A percentile compares a stretch with the other conserved stretches of the same genome.
Conservation (phyloP, 2,888 invertebrate genomes). For the Ferdinandea cuprea region DNA sequence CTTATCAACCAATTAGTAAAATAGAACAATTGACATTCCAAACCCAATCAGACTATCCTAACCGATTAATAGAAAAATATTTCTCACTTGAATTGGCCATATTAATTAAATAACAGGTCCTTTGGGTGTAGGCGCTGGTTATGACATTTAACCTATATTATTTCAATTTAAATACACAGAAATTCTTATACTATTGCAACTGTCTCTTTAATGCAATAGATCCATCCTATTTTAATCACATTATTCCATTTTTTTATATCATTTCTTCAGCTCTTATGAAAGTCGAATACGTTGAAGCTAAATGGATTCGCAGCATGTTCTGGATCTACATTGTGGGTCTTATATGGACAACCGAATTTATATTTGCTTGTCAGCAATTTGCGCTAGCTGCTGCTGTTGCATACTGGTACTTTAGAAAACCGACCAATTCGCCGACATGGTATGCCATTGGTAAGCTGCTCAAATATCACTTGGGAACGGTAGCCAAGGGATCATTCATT, state of each 20-base stretch:
- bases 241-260: not conserved
- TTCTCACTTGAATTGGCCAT: no score
- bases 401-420: slow-evolving; percentile 95
- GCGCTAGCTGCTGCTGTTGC: slow-evolving; percentile 96
- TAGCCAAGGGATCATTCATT: slow-evolving; percentile 96
- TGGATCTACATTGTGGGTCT: slow-evolving; percentile 96
- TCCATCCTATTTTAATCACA: no score
- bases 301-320: slow-evolving; percentile 95
- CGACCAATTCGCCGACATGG: slow-evolving; percentile 86
- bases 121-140: not conserved
- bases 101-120: no score
- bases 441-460: slow-evolving; percentile 88
- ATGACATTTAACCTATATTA: no score
- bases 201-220: no score
- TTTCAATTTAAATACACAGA: no score
- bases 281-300: slow-evolving; percentile 89
- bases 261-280: slow-evolving; percentile 85
- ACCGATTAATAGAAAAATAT: no score
- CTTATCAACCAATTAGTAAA: no score
- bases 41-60: no score
- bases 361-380: slow-evolving; percentile 97
- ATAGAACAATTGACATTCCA: no score
- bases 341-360: slow-evolving; percentile 97
- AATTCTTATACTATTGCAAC: no score
- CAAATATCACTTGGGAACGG: slow-evolving; percentile 96